Percentiles rank a stretch among this genome's conserved stretches.
These are phyloP conservation scores for Drosophila sp. DNA, from an alignment of 1,140 invertebrate genomes.

Conservation along the genomic window DNA sequence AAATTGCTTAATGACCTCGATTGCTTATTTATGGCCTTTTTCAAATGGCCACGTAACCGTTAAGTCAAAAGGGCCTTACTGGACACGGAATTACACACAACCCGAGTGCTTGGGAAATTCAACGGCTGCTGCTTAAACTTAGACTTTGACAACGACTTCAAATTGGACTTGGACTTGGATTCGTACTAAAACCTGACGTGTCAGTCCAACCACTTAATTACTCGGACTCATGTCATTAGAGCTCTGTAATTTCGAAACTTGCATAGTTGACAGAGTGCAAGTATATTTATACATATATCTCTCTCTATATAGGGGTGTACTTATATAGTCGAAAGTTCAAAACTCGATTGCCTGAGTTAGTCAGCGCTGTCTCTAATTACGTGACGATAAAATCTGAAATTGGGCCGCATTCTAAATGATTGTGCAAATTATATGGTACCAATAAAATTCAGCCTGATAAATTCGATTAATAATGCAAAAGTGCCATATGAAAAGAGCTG, in stretches of 20 bases:
- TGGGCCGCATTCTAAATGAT: slow-evolving; percentile 44
- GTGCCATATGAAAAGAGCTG: slow-evolving; percentile 25
- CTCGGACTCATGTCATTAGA: slow-evolving; percentile 42
- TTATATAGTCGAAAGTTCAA: slow-evolving; percentile 32
- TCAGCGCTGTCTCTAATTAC: slow-evolving; percentile 40
- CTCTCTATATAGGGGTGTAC: background rate
- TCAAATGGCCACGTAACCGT: slow-evolving; percentile 70
- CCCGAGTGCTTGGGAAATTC: slow-evolving; percentile 51
- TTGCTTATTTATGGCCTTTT: slow-evolving; percentile 53
- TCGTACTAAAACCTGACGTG: slow-evolving; percentile 57
- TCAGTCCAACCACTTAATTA: slow-evolving; percentile 71
- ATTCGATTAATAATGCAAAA: slow-evolving; percentile 73
- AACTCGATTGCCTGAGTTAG: slow-evolving; percentile 10
- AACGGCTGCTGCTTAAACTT: slow-evolving; percentile 55
- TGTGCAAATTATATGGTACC: slow-evolving; percentile 63
- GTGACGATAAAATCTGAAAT: slow-evolving; percentile 27
- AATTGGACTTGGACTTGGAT: slow-evolving; percentile 22
- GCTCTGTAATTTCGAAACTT: slow-evolving; percentile 71
- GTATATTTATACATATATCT: background rate
- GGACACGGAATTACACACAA: slow-evolving; percentile 1
- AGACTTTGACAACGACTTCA: slow-evolving; percentile 13
- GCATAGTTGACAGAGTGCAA: slow-evolving; percentile 24
- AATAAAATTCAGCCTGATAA: slow-evolving; percentile 41
- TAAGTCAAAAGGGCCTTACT: slow-evolving; percentile 26
- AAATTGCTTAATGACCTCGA: slow-evolving; percentile 82